Conservation (phyloP, 2,113 vertebrate species). For the Seriola rivoliana region DNA sequence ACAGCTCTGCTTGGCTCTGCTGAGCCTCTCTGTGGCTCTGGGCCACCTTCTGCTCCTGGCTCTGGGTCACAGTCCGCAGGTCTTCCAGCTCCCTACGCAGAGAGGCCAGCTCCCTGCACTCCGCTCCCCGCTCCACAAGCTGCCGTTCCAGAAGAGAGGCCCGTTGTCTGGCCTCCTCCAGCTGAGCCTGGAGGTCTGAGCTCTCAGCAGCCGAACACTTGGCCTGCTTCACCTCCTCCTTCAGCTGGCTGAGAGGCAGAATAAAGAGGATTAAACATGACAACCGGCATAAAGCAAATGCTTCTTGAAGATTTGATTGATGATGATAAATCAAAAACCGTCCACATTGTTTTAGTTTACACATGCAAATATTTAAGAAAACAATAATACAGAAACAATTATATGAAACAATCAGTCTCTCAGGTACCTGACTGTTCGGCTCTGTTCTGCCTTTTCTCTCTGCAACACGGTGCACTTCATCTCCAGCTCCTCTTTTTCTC, state of each 20-base stretch:
- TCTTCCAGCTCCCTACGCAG: conserved; percentile 87
- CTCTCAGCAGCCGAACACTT: conserved; percentile 83
- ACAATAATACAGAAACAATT: not conserved
- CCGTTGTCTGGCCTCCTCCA: conserved; percentile 82
- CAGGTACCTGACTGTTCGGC: conserved; percentile 86
- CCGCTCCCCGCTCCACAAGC: conserved; percentile 77
- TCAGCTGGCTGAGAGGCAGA: conserved; percentile 81
- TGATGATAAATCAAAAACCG: not conserved
- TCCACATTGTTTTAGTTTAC: not conserved
- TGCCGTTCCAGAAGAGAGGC: conserved; percentile 84
- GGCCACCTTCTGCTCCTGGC: conserved; percentile 84
- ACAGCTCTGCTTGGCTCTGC: conserved; percentile 85
- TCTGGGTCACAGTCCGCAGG: conserved; percentile 79
- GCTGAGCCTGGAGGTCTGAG: conserved; percentile 80
- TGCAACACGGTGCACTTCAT: conserved; percentile 84
- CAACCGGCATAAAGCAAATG: not conserved
- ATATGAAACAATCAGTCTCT: not conserved
- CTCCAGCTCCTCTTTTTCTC: conserved; percentile 87
- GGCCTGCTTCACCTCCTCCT: conserved; percentile 79
- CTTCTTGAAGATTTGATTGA: not conserved
- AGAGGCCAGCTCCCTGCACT: conserved; percentile 78
- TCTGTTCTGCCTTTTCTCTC: conserved; percentile 82
- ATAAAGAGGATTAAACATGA: not conserved
- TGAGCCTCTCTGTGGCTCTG: conserved; percentile 87
- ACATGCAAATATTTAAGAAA: not conserved